Evolutionary conservation across 35 echinoderm and acorn worm genomes (phyloP).

Genomic region (Heliocidaris tuberculata): DNA sequence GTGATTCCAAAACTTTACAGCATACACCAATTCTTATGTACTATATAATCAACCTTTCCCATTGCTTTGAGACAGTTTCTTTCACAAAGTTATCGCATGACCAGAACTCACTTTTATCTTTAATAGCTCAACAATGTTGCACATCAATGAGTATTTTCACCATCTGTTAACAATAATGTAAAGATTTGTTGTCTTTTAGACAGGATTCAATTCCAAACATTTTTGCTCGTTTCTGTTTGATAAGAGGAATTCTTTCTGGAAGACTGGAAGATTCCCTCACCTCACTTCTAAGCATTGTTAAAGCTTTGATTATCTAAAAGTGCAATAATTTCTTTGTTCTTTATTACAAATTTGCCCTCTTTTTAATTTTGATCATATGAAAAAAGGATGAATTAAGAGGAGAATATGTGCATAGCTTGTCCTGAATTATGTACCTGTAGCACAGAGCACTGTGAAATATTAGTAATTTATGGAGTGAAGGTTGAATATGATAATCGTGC

Average conservation of each 20-base stretch:
- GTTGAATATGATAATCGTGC: background rate
- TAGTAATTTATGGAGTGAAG: background rate
- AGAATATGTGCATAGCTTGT: background rate
- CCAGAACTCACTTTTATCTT: no score
- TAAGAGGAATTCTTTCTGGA: background rate
- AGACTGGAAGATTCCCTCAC: background rate
- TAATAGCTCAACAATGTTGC: no score
- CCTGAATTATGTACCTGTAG: background rate
- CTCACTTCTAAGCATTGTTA: background rate
- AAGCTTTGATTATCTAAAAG: background rate
- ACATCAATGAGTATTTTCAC: no score
- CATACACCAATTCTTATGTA: no score
- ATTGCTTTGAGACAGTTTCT: no score
- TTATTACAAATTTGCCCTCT: background rate
- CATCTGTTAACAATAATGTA: no score
- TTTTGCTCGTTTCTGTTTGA: no score
- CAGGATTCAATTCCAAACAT: no score
- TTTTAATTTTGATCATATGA: background rate
- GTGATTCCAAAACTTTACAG: no score
- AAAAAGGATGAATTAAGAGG: background rate
- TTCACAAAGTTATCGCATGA: no score
- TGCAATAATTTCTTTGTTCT: slow-evolving; percentile 5
- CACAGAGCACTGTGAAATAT: background rate
- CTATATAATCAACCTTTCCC: no score
- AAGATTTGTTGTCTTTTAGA: no score